Percentiles rank a stretch among this genome's conserved stretches.
phyloP scores from a whole-genome alignment of 2,888 invertebrate genomes.

The Hololepta plana region DNA sequence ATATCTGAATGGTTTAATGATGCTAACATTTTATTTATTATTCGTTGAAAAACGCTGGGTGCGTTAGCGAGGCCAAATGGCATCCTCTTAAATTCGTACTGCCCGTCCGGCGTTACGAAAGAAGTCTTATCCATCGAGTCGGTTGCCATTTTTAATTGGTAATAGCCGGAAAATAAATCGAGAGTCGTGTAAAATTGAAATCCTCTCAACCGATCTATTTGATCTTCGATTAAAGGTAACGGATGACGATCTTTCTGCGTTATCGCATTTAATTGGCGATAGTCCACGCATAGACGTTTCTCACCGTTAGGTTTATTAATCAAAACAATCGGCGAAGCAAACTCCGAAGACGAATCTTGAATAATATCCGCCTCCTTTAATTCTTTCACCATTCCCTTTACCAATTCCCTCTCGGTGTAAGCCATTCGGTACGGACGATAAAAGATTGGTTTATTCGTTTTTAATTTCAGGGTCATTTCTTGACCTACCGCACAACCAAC shows the following conservation, averaged over 20 bases:
- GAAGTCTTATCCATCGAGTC: slow-evolving; percentile 15
- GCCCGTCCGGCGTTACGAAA: slow-evolving; percentile 16
- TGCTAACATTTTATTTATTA: slow-evolving; percentile 11
- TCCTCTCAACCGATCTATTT: slow-evolving; percentile 13
- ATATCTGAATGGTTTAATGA: slow-evolving; percentile 2
- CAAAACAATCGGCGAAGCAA: slow-evolving; percentile 10
- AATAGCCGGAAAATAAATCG: slow-evolving; percentile 16
- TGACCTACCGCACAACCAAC: no score
- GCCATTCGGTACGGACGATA: no score
- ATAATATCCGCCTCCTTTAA: slow-evolving; percentile 10
- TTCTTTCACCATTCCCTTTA: no score
- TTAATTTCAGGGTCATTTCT: no score
- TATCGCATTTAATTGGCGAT: slow-evolving; percentile 14
- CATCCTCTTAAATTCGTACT: slow-evolving; percentile 16
- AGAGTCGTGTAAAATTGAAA: slow-evolving; percentile 14
- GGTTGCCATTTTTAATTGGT: slow-evolving; percentile 15
- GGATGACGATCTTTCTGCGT: slow-evolving; percentile 17
- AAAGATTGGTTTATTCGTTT: no score
- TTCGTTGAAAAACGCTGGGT: slow-evolving; percentile 16
- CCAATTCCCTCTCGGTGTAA: no score
- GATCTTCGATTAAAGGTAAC: slow-evolving; percentile 16
- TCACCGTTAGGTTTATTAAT: slow-evolving; percentile 14
- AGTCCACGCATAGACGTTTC: slow-evolving; percentile 14
- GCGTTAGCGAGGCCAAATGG: slow-evolving; percentile 19
- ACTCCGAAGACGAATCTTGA: slow-evolving; percentile 13